Conservation (phyloP, 2,113 vertebrate species). For the Microtus ochrogaster region DNA sequence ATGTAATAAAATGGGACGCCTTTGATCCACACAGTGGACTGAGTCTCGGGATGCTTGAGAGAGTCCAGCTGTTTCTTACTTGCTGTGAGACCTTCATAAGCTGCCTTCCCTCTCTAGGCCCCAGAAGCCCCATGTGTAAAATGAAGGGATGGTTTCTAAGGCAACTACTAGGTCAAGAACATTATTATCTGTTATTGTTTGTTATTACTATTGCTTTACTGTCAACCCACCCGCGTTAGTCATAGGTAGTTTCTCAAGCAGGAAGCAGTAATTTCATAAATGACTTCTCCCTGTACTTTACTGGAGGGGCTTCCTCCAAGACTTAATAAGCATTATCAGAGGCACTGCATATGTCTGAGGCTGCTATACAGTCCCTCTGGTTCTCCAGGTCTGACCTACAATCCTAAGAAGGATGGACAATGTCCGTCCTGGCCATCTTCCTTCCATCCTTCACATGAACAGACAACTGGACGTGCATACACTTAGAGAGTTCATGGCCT, state of each 20-base stretch:
- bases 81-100: background rate
- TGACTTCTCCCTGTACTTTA: conserved; percentile 26
- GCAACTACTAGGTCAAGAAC: background rate
- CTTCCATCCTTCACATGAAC: background rate
- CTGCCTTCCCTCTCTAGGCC: background rate
- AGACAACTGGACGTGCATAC: background rate
- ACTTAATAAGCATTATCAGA: background rate
- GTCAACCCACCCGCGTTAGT: conserved; percentile 36
- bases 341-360: background rate
- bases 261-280: conserved; percentile 49
- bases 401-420: background rate
- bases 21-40: background rate
- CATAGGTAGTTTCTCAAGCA: conserved; percentile 37
- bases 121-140: background rate
- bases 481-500: background rate
- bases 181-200: background rate
- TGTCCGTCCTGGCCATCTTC: background rate
- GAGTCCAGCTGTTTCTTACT: background rate
- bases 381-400: conserved; percentile 10
- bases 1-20: background rate
- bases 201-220: conserved; percentile 3
- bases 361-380: background rate
- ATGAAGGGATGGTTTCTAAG: conserved; percentile 29
- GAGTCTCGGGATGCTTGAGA: background rate
- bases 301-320: conserved; percentile 42